Base-by-base conservation (phyloP, 2,113 vertebrate species). In the Eptesicus fuscus region DNA sequence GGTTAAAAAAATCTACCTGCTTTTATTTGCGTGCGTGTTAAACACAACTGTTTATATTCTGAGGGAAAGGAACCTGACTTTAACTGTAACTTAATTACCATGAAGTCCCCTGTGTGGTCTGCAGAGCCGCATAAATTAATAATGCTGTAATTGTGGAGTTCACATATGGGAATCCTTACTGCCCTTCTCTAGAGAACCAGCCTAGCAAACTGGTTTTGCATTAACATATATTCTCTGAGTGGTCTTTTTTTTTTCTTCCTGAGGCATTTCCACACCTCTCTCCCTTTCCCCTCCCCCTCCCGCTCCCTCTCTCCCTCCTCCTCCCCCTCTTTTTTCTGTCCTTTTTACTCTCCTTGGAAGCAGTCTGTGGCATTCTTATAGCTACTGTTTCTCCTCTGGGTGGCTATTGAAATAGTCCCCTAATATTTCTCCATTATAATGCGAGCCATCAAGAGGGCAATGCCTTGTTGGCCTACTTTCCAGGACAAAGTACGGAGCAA, bases 371-470 rank as follows among this genome's bases (percentile, higher is more conserved):
- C 94, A 92, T 95, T 95, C 79, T 92, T 65, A n/a, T 9, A 95
- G 93, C 95, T 82, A 61, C 83, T 83, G 79, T 95, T 83, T 96
- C 96, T 98, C 94, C 96, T 93, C 82, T 95, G 91, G 91, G 84
- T 97, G 91, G 30, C 95, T 94, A 5, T 84, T 97, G 87, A 95
- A 97, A 96, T 92, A 93, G 71, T 82, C 88, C 82, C 94, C 59
- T 92, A 97, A 93, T 51, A 86, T 94, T 93, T 97, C 96, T 96
- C 96, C 88, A 89, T 96, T 96, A 87, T 82, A 96, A 76, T 59
- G 85, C 9, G 88, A 80, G 25, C 51, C 71, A 2, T 96, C 91
- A 96, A 47, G 40, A 76, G 85, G 93, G 49, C 94, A 69, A 42
- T 35, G 93, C 85, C 94, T 92, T 25, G 78, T 79, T 25, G 56